Evolutionary conservation across 2,888 invertebrate species (phyloP), one percentile per base, ranked within the genome.

Genomic region (Quadriops clusia): DNA sequence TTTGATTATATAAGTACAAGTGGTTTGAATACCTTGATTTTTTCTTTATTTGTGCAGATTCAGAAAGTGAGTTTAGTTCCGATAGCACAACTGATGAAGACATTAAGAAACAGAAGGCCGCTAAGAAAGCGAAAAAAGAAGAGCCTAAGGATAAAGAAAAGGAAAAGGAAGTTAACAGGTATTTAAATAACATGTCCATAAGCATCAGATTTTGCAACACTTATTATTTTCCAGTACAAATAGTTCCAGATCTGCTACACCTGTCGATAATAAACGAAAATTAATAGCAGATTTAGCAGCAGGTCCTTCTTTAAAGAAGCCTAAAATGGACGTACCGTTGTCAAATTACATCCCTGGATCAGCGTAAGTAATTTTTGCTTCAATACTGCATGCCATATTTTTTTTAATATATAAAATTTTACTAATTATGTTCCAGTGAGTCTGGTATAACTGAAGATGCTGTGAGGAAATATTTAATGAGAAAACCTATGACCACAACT

Each of bases 401-500:
- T 33, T 5, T 13, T 4, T 26, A 21, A 13, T n/a, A 5, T 13
- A 26, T n/a, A 5, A 15, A 15, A 8, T 27, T 16, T 32, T 24
- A 8, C 18, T 18, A n/a, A 37, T 26, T 40, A 33, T 26, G 31
- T 64, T 65, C 21, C 54, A 84, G 82, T 53, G 85, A 86, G 46
- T 84, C 83, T 53, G 87, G 87, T 28, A 89, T 93, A 18, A 89
- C 89, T 0, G 94, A 95, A 56, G 94, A 94, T 49, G 85, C 90
- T 0, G 91, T 98, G 4, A 70, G 94, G 3, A 76, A 94, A 9
- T 97, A 98, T 63, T 65, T 98, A 17, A 83, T 86, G 60, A 74
- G 97, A 6, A 97, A 97, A 53, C 98, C 97, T 1, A 93, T 97
- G 84, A 97, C 97, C 0, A 87, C 95, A 0, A 95, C 90, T 0